Evolutionary conservation across 1,140 invertebrate genomes (phyloP).

Genomic region (Aporrectodea caliginosa): DNA sequence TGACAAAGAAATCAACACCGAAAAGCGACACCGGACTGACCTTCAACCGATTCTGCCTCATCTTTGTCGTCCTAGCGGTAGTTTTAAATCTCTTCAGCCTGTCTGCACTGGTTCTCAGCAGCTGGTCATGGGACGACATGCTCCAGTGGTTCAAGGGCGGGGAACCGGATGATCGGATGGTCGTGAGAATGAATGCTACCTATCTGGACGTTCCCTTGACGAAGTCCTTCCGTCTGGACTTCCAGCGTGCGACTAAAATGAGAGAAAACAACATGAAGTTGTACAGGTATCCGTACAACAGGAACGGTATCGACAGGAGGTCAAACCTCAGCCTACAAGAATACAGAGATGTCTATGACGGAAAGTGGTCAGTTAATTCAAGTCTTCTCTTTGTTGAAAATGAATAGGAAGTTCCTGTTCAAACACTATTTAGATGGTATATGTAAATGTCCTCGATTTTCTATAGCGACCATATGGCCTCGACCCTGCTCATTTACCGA

Average conservation of each 20-base stretch:
- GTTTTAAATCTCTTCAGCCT: background rate
- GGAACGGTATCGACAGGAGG: constrained; percentile 26
- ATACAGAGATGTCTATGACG: constrained; percentile 32
- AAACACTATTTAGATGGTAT: too few species aligned
- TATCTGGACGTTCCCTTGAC: background rate
- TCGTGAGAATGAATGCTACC: background rate
- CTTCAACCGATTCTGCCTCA: background rate
- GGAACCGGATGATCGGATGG: background rate
- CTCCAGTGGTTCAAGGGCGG: background rate
- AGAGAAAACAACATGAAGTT: constrained; percentile 24
- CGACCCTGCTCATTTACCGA: too few species aligned
- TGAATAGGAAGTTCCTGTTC: too few species aligned
- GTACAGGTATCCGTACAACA: constrained; percentile 25
- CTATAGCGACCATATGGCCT: too few species aligned
- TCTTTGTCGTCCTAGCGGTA: background rate
- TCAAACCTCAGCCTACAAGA: constrained; percentile 26
- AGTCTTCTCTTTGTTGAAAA: background rate
- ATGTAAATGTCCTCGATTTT: too few species aligned
- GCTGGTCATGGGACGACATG: background rate
- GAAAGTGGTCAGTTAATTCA: constrained; percentile 28
- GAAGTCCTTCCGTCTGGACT: constrained; percentile 14
- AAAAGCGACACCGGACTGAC: too few species aligned
- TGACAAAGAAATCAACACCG: too few species aligned
- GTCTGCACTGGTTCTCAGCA: background rate
- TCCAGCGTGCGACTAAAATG: background rate